These are phyloP conservation scores for Phoeniculus purpureus DNA, from an alignment of 2,797 vertebrate species.

Conservation along the genomic window DNA sequence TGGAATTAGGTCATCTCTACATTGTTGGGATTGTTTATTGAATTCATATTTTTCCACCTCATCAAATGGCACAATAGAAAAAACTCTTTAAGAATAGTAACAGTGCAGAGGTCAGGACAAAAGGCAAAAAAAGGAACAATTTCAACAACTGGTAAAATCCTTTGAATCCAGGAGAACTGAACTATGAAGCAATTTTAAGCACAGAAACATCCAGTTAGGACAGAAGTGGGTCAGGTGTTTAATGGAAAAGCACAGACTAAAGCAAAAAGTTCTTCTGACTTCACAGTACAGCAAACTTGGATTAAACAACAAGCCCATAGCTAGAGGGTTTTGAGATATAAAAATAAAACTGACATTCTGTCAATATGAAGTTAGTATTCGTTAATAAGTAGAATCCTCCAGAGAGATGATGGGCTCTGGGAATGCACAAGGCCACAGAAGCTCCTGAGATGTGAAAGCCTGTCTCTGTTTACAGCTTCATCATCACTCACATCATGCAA, in stretches of 20 bases:
- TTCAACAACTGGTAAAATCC: background rate
- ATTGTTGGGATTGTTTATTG: constrained; percentile 33
- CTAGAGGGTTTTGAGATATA: background rate
- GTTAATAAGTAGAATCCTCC: background rate
- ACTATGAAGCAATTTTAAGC: constrained; percentile 49
- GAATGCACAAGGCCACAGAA: background rate
- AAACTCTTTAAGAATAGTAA: constrained; percentile 36
- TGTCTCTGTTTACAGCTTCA: background rate
- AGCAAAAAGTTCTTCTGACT: constrained; percentile 19
- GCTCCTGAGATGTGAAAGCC: background rate
- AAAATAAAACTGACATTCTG: background rate
- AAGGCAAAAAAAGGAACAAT: constrained; percentile 33
- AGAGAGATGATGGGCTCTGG: background rate
- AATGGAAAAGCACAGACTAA: constrained; percentile 58
- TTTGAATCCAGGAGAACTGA: constrained; percentile 44
- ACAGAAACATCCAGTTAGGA: constrained; percentile 30
- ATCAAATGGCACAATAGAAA: background rate
- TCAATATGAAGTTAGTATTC: background rate
- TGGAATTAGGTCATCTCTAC: constrained; percentile 9
- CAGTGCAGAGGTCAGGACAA: constrained; percentile 46
- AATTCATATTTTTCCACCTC: constrained; percentile 31
- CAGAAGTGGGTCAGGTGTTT: constrained; percentile 60
- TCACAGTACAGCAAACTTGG: background rate
- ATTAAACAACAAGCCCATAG: constrained; percentile 20
- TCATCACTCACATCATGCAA: accelerated